These are phyloP conservation scores for Acrossocheilus wenchowensis DNA, from an alignment of 2,797 vertebrate genomes.

Conservation along the genomic window DNA sequence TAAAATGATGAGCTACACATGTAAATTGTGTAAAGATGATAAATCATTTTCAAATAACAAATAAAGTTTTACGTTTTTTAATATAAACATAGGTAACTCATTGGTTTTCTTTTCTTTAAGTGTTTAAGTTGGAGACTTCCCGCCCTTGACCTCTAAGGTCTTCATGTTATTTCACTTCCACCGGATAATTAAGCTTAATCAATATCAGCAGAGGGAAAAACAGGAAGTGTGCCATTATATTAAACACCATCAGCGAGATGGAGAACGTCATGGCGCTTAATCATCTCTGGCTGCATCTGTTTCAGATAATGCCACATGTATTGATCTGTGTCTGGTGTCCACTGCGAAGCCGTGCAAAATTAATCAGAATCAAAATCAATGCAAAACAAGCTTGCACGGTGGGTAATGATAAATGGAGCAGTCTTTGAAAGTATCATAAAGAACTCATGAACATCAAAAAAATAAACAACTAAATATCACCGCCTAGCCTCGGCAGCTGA, in stretches of 20 bases:
- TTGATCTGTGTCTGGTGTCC: conserved; percentile 50
- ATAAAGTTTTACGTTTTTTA: neutral
- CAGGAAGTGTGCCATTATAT: conserved; percentile 44
- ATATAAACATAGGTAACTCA: neutral
- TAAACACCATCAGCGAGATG: conserved; percentile 34
- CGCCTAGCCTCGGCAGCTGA: neutral
- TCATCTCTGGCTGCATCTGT: conserved; percentile 43
- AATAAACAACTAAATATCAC: conserved; percentile 21
- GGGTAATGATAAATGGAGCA: conserved; percentile 28
- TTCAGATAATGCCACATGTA: conserved; percentile 38
- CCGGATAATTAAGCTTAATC: conserved; percentile 32
- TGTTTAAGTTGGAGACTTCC: conserved; percentile 2
- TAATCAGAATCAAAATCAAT: conserved; percentile 50
- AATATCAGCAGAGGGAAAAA: conserved; percentile 39
- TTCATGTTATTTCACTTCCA: conserved; percentile 11
- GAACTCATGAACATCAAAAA: conserved; percentile 19
- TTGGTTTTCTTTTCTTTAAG: neutral
- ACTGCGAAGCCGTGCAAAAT: conserved; percentile 12
- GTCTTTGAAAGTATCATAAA: conserved; percentile 30
- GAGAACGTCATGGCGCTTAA: conserved; percentile 15
- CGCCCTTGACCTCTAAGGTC: conserved; percentile 23
- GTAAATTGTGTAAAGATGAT: neutral
- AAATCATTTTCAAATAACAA: neutral
- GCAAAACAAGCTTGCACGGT: conserved; percentile 21
- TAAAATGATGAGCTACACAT: neutral